phyloP scores from a whole-genome alignment of 2,113 vertebrate species.

The Delphinus delphis region DNA sequence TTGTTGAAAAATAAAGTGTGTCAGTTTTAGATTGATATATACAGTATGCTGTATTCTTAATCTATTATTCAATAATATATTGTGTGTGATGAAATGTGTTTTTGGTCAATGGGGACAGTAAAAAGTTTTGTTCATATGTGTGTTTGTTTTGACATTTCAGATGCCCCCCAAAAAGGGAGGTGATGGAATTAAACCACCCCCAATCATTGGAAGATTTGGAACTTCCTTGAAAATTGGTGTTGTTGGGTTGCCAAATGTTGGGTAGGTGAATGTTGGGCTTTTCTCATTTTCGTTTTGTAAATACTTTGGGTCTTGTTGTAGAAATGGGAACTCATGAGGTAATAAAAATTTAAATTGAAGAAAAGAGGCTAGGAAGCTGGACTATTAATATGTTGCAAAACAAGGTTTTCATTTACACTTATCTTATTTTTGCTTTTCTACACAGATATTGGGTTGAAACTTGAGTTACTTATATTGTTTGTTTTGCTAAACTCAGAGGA shows the following conservation, averaged over 20 bases:
- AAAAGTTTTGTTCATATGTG: constrained; percentile 19
- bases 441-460: constrained; percentile 3
- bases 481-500: constrained; percentile 47
- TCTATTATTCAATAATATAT: neutral
- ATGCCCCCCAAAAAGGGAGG: constrained; percentile 98
- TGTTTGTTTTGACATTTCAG: constrained; percentile 83
- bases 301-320: constrained; percentile 31
- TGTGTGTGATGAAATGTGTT: constrained; percentile 18
- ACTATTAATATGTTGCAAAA: constrained; percentile 42
- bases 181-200: constrained; percentile 90
- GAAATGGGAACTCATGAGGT: neutral
- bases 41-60: neutral
- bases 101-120: neutral
- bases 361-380: neutral
- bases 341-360: constrained; percentile 44
- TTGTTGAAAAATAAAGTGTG: neutral
- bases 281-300: constrained; percentile 36
- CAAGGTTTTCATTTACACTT: constrained; percentile 13
- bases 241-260: constrained; percentile 98
- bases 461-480: constrained; percentile 16
- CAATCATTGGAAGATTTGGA: constrained; percentile 97
- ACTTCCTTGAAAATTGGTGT: constrained; percentile 98
- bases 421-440: constrained; percentile 33
- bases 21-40: constrained; percentile 1
- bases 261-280: constrained; percentile 85